Conservation (phyloP, 2,113 vertebrate genomes). For the Nycticebus coucang region DNA sequence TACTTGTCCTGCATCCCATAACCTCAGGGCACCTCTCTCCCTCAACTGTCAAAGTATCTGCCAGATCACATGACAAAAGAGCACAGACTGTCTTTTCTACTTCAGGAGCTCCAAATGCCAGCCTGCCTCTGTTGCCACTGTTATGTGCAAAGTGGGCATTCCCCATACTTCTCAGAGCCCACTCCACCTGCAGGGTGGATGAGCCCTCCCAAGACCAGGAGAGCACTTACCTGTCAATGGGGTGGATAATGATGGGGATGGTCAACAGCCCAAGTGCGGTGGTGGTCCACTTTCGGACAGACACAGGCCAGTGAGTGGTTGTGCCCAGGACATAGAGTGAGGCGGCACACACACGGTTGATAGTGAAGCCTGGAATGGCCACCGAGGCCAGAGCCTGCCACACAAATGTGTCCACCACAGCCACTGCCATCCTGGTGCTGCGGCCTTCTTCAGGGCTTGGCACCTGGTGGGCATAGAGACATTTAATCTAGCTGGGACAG, state of each 20-base stretch:
- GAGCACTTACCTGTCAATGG: conserved; percentile 93
- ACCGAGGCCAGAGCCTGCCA: conserved; percentile 98
- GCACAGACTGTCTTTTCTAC: background rate
- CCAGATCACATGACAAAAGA: background rate
- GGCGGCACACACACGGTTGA: conserved; percentile 94
- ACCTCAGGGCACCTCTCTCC: background rate
- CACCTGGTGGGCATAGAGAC: conserved; percentile 76
- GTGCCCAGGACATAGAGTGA: conserved; percentile 91
- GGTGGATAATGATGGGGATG: conserved; percentile 95
- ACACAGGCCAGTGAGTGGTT: conserved; percentile 91
- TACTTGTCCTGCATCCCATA: background rate
- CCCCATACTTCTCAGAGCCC: background rate
- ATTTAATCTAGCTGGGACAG: background rate
- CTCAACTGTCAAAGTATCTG: background rate
- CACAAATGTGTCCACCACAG: conserved; percentile 95
- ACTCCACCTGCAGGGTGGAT: background rate
- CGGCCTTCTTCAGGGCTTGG: conserved; percentile 83
- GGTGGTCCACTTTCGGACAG: conserved; percentile 94
- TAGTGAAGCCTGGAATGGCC: conserved; percentile 95
- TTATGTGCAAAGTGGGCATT: background rate
- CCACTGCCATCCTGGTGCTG: conserved; percentile 85
- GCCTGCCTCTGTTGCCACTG: background rate
- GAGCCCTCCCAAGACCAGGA: background rate
- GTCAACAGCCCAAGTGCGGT: conserved; percentile 93
- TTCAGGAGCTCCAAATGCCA: background rate